Conservation (phyloP, 1,140 invertebrate genomes). For the Bombus fervidus region DNA sequence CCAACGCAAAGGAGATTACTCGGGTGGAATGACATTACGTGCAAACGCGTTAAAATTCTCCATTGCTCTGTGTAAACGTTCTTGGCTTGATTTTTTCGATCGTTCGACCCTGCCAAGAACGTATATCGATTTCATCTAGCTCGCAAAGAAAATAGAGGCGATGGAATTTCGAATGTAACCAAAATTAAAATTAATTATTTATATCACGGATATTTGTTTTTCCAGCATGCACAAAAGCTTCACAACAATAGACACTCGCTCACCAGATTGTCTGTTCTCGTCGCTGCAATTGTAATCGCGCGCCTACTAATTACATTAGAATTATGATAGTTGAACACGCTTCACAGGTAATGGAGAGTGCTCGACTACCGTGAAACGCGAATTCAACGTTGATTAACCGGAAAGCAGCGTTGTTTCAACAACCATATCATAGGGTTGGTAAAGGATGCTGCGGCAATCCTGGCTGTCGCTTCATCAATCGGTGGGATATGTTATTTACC, state of each 20-base stretch:
- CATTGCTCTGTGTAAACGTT: neutral
- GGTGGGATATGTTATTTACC: neutral
- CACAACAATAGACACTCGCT: neutral
- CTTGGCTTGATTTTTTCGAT: neutral
- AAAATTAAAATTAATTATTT: neutral
- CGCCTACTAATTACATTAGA: constrained; percentile 38
- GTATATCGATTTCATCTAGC: neutral
- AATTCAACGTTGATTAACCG: constrained; percentile 36
- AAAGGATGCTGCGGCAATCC: neutral
- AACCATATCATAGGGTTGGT: neutral
- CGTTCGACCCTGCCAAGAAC: neutral
- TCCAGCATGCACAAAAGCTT: neutral
- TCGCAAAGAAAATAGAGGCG: neutral
- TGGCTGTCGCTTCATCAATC: neutral
- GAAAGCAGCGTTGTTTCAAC: constrained; percentile 21
- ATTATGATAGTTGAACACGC: constrained; percentile 43
- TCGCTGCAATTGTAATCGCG: too few relatives aligned
- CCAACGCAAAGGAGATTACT: constrained; percentile 29
- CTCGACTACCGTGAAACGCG: constrained; percentile 13
- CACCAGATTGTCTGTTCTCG: neutral
- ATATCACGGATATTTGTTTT: neutral
- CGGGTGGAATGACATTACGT: neutral
- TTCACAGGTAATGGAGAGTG: constrained; percentile 29
- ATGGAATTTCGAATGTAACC: neutral
- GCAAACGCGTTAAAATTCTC: constrained; percentile 13